phyloP scores from a whole-genome alignment of 2,797 vertebrate species.

The Sebastes nivosus region DNA sequence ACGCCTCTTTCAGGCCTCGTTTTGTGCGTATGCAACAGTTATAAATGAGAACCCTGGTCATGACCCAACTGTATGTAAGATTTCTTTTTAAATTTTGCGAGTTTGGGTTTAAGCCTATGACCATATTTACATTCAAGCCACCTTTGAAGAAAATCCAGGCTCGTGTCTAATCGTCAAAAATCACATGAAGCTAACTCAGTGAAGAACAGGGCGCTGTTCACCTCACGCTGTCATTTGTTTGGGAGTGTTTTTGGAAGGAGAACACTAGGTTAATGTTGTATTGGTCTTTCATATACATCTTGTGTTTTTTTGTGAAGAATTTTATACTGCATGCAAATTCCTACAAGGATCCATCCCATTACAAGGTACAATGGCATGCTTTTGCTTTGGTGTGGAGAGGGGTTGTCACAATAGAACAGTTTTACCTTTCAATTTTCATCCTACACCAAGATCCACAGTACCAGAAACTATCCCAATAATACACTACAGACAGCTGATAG shows the following conservation, averaged over 20 bases:
- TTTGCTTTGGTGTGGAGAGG: conserved; percentile 28
- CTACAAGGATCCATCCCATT: conserved; percentile 86
- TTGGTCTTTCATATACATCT: conserved; percentile 25
- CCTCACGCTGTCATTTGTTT: background rate
- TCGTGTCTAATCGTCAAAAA: background rate
- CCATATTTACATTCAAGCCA: background rate
- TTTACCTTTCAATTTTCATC: background rate
- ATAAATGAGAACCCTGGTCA: no score
- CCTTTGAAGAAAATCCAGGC: background rate
- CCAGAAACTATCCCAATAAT: background rate
- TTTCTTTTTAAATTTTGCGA: background rate
- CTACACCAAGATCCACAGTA: background rate
- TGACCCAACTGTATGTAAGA: background rate
- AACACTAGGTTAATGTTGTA: background rate
- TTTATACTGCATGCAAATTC: conserved; percentile 88
- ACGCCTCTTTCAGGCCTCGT: no score
- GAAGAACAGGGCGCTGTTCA: background rate
- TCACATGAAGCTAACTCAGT: background rate
- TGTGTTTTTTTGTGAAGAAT: conserved; percentile 87
- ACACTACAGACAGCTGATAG: background rate
- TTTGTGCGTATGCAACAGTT: no score
- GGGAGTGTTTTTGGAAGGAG: background rate
- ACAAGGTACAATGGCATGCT: conserved; percentile 82
- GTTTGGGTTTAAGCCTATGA: background rate
- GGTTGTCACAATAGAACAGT: background rate